These are phyloP conservation scores for Cheilosia pagana DNA, from an alignment of 2,888 invertebrate species.

Conservation along the genomic window DNA sequence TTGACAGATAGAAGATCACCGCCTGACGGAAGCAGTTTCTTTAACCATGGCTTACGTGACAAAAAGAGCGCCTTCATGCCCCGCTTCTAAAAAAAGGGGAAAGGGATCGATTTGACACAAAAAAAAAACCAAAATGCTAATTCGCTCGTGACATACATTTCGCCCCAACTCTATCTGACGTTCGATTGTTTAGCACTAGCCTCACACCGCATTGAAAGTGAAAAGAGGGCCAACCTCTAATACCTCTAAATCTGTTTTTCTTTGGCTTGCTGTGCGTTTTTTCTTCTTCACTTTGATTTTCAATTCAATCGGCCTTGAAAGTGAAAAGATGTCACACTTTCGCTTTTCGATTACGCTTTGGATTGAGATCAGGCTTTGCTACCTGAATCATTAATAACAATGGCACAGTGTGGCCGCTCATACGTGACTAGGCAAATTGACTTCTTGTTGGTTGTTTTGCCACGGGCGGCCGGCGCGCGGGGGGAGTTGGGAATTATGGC, in stretches of 20 bases:
- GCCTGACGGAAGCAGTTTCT: conserved; percentile 27
- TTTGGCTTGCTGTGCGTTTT: not conserved
- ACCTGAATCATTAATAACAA: conserved; percentile 68
- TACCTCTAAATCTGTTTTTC: conserved; percentile 42
- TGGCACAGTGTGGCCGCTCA: conserved; percentile 12
- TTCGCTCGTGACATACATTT: conserved; percentile 67
- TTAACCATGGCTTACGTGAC: conserved; percentile 34
- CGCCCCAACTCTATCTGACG: conserved; percentile 23
- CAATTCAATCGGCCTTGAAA: conserved; percentile 71
- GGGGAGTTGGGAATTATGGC: conserved; percentile 27
- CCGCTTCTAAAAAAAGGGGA: conserved; percentile 43
- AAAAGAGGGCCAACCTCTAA: conserved; percentile 54
- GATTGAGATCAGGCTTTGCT: conserved; percentile 73
- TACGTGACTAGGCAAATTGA: conserved; percentile 59
- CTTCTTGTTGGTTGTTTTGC: conserved; percentile 23
- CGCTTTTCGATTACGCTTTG: conserved; percentile 73
- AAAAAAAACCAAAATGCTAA: conserved; percentile 63
- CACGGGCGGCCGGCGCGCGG: not conserved
- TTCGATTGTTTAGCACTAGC: conserved; percentile 39
- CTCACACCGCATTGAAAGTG: conserved; percentile 56
- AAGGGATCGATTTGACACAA: conserved; percentile 57
- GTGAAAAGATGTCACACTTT: conserved; percentile 75
- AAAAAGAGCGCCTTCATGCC: conserved; percentile 6
- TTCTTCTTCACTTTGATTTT: conserved; percentile 40
- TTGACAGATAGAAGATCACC: conserved; percentile 45